Conservation (phyloP, 2,113 vertebrate species). For the Salvator merianae region DNA sequence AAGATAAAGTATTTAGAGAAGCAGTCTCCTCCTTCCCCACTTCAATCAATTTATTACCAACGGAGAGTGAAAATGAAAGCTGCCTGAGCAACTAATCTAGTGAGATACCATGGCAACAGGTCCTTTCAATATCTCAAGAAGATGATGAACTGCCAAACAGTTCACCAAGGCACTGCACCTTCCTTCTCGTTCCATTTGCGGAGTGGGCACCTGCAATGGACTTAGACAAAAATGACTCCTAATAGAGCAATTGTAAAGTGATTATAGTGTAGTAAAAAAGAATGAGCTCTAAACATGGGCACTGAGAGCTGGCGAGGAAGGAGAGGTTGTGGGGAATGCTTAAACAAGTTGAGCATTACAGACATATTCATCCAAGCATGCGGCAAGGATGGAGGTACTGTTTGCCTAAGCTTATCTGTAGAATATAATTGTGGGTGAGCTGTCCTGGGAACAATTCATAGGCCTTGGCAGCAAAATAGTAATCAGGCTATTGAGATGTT, state of each 20-base stretch:
- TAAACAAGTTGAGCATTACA: conserved; percentile 72
- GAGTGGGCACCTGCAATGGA: background rate
- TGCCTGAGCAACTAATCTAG: conserved; percentile 50
- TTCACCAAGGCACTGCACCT: conserved; percentile 5
- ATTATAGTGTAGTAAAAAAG: rapidly evolving
- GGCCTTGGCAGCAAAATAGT: conserved; percentile 19
- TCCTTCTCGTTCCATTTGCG: background rate
- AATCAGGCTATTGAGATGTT: conserved; percentile 15
- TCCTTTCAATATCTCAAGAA: conserved; percentile 31
- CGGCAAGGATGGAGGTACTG: conserved; percentile 68
- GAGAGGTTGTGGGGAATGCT: conserved; percentile 66
- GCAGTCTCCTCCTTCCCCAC: conserved; percentile 27
- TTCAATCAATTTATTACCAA: conserved; percentile 38
- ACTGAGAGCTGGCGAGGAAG: conserved; percentile 28
- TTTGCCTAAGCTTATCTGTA: conserved; percentile 28
- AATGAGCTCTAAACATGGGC: background rate
- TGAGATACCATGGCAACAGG: conserved; percentile 73
- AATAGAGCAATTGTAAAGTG: background rate
- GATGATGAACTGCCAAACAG: conserved; percentile 22
- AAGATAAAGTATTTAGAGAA: conserved; percentile 15
- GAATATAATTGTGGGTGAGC: conserved; percentile 30
- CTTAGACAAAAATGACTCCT: background rate
- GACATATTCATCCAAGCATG: conserved; percentile 70
- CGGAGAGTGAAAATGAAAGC: conserved; percentile 37
- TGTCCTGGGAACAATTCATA: conserved; percentile 35